These are phyloP conservation scores for Xerus inauris DNA, from an alignment of 2,113 vertebrate genomes.

Conservation along the genomic window DNA sequence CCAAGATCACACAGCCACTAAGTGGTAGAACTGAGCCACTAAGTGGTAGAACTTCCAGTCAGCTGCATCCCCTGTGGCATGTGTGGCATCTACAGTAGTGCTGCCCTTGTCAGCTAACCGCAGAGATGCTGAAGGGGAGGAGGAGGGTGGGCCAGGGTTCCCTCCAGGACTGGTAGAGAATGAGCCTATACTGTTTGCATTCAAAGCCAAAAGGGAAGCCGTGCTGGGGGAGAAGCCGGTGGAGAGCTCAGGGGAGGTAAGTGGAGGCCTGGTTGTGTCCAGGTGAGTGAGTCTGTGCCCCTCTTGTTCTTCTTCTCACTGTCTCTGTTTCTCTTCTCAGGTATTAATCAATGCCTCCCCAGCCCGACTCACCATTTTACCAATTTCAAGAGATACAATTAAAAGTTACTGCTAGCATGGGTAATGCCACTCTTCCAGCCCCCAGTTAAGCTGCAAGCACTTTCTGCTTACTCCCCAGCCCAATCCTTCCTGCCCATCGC, in stretches of 20 bases:
- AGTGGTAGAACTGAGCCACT: neutral
- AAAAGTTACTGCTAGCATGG: slow-evolving; percentile 92
- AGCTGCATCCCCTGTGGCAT: too few relatives aligned
- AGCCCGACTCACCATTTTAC: slow-evolving; percentile 92
- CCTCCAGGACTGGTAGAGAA: neutral
- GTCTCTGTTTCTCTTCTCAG: slow-evolving; percentile 92
- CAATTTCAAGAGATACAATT: slow-evolving; percentile 92
- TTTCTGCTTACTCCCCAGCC: slow-evolving; percentile 79
- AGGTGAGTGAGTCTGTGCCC: slow-evolving; percentile 87
- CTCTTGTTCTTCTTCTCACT: slow-evolving; percentile 87
- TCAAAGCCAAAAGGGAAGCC: slow-evolving; percentile 94
- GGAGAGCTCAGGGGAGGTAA: slow-evolving; percentile 98
- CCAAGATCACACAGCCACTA: neutral
- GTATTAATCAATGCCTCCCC: slow-evolving; percentile 93
- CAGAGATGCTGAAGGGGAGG: neutral
- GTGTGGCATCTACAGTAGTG: neutral
- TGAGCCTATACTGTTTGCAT: slow-evolving; percentile 80
- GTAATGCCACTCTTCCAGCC: slow-evolving; percentile 86
- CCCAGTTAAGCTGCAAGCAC: slow-evolving; percentile 85
- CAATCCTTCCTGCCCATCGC: slow-evolving; percentile 62
- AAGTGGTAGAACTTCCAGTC: accelerated
- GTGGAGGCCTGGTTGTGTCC: slow-evolving; percentile 87
- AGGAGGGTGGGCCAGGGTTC: neutral
- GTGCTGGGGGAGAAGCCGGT: slow-evolving; percentile 89
- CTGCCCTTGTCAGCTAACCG: accelerated